Evolutionary conservation across 2,888 invertebrate genomes (phyloP).

Genomic region (Dasypolia templi): DNA sequence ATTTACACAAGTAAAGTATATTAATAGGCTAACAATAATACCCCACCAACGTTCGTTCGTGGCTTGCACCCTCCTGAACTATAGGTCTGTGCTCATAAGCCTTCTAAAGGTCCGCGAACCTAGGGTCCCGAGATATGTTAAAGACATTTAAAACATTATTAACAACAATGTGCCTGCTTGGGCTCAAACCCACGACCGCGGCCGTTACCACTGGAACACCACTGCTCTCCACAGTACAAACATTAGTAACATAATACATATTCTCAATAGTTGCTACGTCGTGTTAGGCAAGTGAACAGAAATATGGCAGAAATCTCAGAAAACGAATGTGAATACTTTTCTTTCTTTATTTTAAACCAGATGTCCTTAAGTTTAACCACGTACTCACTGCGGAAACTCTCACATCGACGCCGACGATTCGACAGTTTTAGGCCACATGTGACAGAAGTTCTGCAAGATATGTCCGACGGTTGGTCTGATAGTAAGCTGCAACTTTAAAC

Average conservation of each 20-base stretch:
- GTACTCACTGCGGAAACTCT: background rate
- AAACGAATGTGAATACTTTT: background rate
- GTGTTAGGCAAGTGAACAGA: background rate
- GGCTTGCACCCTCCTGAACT: too few species aligned
- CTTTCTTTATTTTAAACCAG: background rate
- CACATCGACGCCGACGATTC: slow-evolving; percentile 14
- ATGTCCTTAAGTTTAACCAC: background rate
- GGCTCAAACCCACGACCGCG: too few species aligned
- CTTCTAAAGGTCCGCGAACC: too few species aligned
- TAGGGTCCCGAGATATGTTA: too few species aligned
- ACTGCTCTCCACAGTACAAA: too few species aligned
- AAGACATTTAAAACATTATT: too few species aligned
- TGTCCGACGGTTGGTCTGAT: background rate
- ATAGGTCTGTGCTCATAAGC: too few species aligned
- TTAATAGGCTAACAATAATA: too few species aligned
- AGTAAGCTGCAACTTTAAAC: background rate
- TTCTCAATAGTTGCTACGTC: background rate
- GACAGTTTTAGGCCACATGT: slow-evolving; percentile 16
- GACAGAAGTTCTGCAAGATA: slow-evolving; percentile 12
- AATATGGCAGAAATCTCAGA: background rate
- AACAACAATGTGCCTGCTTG: too few species aligned
- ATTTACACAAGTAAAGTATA: too few species aligned
- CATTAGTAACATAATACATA: slow-evolving; percentile 1
- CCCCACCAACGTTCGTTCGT: too few species aligned
- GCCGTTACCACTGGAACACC: too few species aligned